These are phyloP conservation scores for Peucedramus taeniatus DNA, from an alignment of 2,113 vertebrate species.

Conservation along the genomic window DNA sequence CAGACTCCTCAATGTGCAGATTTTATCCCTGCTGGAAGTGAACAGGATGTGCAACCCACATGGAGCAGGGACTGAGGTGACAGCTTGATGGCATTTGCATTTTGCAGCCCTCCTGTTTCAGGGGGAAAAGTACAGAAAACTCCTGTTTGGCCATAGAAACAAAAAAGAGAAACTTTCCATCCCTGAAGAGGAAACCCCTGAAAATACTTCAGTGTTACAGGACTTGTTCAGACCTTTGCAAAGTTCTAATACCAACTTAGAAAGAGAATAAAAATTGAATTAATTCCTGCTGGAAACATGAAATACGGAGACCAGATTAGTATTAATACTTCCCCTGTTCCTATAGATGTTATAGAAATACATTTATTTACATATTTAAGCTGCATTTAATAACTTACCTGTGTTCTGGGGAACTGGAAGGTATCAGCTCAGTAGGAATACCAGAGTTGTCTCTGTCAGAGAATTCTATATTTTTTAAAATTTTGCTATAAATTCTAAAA, in stretches of 20 bases:
- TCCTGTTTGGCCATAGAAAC: not conserved
- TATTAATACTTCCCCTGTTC: not conserved
- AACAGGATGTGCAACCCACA: not conserved
- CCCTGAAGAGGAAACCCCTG: not conserved
- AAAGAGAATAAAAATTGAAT: not conserved
- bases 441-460: not conserved
- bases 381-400: not conserved
- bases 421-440: not conserved
- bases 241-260: not conserved
- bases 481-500: not conserved
- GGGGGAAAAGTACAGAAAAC: not conserved
- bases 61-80: not conserved
- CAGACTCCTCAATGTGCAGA: not conserved
- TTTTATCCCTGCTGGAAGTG: not conserved
- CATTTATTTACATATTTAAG: not conserved
- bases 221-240: not conserved
- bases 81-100: not conserved
- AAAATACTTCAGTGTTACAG: not conserved
- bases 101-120: not conserved
- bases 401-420: not conserved
- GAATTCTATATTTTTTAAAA: not conserved
- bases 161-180: not conserved
- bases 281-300: not conserved
- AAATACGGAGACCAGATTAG: not conserved
- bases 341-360: not conserved